phyloP scores from a whole-genome alignment of 1,140 invertebrate genomes.

The Drosophila ogumai region DNA sequence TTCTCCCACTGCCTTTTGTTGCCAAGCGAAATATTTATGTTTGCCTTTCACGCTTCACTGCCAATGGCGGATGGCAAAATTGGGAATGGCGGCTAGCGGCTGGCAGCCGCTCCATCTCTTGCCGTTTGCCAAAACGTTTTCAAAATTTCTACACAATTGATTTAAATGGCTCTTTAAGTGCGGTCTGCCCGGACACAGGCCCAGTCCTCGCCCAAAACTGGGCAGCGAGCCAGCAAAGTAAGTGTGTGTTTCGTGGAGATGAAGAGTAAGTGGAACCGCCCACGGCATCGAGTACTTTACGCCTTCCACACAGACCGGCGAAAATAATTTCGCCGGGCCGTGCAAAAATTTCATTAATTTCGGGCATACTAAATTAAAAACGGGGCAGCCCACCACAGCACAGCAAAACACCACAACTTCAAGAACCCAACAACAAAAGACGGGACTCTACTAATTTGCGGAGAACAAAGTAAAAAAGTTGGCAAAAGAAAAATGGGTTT shows the following conservation, averaged over 20 bases:
- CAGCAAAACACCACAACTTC: constrained; percentile 2
- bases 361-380: constrained; percentile 65
- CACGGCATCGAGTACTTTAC: constrained; percentile 22
- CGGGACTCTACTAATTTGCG: constrained; percentile 20
- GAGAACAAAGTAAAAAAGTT: constrained; percentile 10
- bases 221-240: constrained; percentile 4
- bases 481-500: constrained; percentile 14
- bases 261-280: constrained; percentile 34
- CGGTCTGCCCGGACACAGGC: constrained; percentile 15
- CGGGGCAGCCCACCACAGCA: neutral
- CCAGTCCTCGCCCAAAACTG: neutral
- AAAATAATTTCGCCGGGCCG: constrained; percentile 53
- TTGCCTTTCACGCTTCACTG: constrained; percentile 66
- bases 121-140: constrained; percentile 50
- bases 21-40: constrained; percentile 75
- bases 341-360: constrained; percentile 76
- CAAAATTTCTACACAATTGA: constrained; percentile 80
- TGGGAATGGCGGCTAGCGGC: constrained; percentile 10
- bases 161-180: constrained; percentile 72
- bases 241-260: neutral
- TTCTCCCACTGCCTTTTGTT: constrained; percentile 59
- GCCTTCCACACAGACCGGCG: constrained; percentile 27
- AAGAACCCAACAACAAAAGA: constrained; percentile 15
- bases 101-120: constrained; percentile 18
- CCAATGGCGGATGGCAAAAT: constrained; percentile 16